Evolutionary conservation across 2,888 invertebrate species (phyloP).

Genomic region (Campaea margaritaria): DNA sequence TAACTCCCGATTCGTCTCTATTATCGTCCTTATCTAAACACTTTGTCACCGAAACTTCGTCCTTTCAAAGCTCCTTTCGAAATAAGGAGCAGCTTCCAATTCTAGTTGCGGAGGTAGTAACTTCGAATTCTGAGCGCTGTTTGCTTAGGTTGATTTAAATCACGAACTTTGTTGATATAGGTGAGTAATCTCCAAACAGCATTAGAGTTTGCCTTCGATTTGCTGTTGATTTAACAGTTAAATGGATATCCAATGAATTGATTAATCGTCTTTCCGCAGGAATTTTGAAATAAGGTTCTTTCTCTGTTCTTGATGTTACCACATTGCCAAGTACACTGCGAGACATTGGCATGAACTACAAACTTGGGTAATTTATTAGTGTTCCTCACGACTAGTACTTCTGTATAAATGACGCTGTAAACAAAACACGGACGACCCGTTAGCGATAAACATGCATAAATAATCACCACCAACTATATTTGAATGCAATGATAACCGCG

Average conservation of each 20-base stretch:
- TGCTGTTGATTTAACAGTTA: not conserved
- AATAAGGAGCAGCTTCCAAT: constrained; percentile 3
- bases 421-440: constrained; percentile 38
- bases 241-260: not conserved
- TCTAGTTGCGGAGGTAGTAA: not conserved
- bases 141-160: constrained; percentile 11
- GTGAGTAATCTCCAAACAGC: constrained; percentile 6
- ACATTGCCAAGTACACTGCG: not conserved
- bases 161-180: constrained; percentile 4
- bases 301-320: not conserved
- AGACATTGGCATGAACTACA: too few relatives aligned
- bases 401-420: constrained; percentile 30
- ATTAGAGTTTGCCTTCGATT: not conserved
- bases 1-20: not conserved
- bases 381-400: not conserved
- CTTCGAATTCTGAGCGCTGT: not conserved
- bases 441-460: constrained; percentile 39
- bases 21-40: not conserved
- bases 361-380: too few relatives aligned
- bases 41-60: constrained; percentile 1
- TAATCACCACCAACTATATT: constrained; percentile 47
- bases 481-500: constrained; percentile 63
- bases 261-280: not conserved
- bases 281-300: not conserved
- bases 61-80: constrained; percentile 2